phyloP scores from a whole-genome alignment of 1,140 invertebrate genomes.

The Bactericera cockerelli region DNA sequence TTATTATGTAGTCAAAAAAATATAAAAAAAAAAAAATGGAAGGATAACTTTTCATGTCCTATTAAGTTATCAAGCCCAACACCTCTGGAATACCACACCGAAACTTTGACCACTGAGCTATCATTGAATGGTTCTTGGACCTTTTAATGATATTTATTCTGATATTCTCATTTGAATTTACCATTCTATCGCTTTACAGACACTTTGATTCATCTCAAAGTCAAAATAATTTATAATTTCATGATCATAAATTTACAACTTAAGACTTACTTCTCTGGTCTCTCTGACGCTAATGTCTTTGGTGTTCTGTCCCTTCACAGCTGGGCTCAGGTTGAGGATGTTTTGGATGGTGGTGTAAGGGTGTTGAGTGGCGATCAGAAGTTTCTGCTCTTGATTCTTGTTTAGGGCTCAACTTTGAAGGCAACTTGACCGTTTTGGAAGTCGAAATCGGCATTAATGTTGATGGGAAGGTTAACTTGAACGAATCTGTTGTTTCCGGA shows the following conservation, averaged over 20 bases:
- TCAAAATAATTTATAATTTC: no score
- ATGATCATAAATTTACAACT: background rate
- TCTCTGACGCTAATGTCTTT: constrained; percentile 26
- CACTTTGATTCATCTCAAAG: no score
- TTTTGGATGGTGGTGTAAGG: constrained; percentile 41
- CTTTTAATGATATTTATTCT: no score
- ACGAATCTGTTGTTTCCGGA: constrained; percentile 40
- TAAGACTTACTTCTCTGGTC: constrained; percentile 21
- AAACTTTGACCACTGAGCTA: no score
- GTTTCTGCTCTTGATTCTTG: constrained; percentile 31
- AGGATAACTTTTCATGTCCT: no score
- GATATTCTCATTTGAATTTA: no score
- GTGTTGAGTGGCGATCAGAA: constrained; percentile 38
- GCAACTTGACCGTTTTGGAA: constrained; percentile 29
- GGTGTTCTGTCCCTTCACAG: constrained; percentile 29
- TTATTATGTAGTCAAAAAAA: no score
- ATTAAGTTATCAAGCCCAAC: no score
- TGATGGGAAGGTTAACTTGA: constrained; percentile 37
- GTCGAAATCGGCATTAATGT: constrained; percentile 31
- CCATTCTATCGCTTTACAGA: no score
- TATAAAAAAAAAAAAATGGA: no score
- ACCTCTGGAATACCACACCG: no score
- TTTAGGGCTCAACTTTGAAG: constrained; percentile 33
- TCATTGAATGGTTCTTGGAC: no score
- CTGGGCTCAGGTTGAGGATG: constrained; percentile 34